These are phyloP conservation scores for Petrolisthes manimaculis DNA, from an alignment of 2,888 invertebrate genomes.

Conservation along the genomic window DNA sequence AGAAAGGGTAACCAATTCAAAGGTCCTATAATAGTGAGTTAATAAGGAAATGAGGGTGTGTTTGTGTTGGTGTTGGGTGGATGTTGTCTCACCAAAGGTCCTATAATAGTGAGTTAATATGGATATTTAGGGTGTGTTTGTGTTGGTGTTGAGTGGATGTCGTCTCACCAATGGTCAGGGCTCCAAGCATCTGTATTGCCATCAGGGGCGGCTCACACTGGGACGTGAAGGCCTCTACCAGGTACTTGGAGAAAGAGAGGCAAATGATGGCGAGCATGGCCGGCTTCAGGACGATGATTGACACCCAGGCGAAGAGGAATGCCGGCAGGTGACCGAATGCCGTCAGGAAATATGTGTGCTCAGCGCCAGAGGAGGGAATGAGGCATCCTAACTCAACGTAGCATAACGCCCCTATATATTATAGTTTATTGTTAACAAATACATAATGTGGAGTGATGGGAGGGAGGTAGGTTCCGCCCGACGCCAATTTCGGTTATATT, in stretches of 20 bases:
- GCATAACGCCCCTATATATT: conserved; percentile 91
- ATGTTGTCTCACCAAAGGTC: conserved; percentile 78
- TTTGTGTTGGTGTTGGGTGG: not conserved
- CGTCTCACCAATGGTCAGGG: conserved; percentile 82
- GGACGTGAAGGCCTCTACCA: conserved; percentile 88
- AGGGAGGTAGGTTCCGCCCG: too few species aligned
- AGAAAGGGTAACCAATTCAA: too few species aligned
- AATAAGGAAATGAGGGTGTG: too few species aligned
- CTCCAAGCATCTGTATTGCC: conserved; percentile 88
- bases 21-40: too few species aligned
- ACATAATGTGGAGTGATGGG: too few species aligned
- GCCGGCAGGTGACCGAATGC: conserved; percentile 93
- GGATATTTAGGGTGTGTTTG: too few species aligned
- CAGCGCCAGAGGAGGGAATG: conserved; percentile 94
- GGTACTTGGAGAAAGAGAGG: conserved; percentile 92
- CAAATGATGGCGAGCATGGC: conserved; percentile 95
- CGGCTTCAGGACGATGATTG: conserved; percentile 91
- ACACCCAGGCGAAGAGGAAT: conserved; percentile 94
- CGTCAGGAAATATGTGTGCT: conserved; percentile 96
- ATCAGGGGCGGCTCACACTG: conserved; percentile 87
- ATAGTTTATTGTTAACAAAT: too few species aligned
- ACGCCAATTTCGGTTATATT: too few species aligned
- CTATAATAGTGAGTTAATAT: too few species aligned
- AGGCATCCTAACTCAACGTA: conserved; percentile 95
- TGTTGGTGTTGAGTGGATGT: not conserved